Conservation (phyloP, 1,140 invertebrate genomes). For the Orussus abietinus region DNA sequence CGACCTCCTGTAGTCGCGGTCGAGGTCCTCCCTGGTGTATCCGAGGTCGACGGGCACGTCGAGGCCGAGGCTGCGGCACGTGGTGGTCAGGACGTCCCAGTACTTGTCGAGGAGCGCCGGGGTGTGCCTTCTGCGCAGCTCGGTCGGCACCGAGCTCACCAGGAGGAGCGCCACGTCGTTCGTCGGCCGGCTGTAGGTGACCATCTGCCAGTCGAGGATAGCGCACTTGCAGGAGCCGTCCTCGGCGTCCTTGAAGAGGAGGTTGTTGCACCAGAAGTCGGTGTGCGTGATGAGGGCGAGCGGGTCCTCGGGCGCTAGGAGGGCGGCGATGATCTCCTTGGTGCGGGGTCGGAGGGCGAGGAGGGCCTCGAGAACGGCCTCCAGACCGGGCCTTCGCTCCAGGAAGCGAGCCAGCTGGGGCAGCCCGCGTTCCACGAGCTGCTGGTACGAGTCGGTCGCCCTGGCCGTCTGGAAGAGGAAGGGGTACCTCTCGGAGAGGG, state of each 20-base stretch:
- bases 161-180: conserved; percentile 76
- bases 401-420: conserved; percentile 69
- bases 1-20: conserved; percentile 65
- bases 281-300: conserved; percentile 72
- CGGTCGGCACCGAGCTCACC: conserved; percentile 70
- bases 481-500: conserved; percentile 64
- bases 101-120: conserved; percentile 65
- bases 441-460: conserved; percentile 73
- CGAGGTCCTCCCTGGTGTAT: conserved; percentile 57
- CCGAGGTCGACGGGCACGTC: conserved; percentile 57
- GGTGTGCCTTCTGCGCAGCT: conserved; percentile 61
- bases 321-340: conserved; percentile 60
- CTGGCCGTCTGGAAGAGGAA: conserved; percentile 73
- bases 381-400: conserved; percentile 59
- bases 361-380: conserved; percentile 54
- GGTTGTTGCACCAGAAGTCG: conserved; percentile 80
- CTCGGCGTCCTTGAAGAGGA: conserved; percentile 61
- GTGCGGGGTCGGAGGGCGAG: conserved; percentile 57
- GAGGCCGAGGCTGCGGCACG: conserved; percentile 56
- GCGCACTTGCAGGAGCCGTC: conserved; percentile 58
- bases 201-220: conserved; percentile 81
- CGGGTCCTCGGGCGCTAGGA: conserved; percentile 64
- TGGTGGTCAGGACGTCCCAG: conserved; percentile 60
- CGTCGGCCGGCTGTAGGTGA: conserved; percentile 70
- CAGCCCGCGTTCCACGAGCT: conserved; percentile 68